Evolutionary conservation across 1,140 invertebrate genomes (phyloP).

Genomic region (Araneus ventricosus): DNA sequence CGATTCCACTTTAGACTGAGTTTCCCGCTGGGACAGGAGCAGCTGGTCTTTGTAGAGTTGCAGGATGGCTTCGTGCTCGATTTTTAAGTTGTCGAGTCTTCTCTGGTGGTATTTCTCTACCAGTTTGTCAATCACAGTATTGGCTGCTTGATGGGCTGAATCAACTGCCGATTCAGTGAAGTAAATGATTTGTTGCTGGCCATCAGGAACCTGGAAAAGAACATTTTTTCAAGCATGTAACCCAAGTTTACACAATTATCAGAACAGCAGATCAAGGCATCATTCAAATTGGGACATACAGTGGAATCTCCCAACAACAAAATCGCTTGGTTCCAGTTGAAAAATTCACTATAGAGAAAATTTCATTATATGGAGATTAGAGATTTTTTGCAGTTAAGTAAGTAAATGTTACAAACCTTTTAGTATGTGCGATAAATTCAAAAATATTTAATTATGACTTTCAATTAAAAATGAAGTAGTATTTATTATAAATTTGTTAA

Average conservation of each 20-base stretch:
- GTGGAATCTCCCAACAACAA: too few relatives aligned
- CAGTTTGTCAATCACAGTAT: constrained; percentile 72
- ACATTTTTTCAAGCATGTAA: not conserved
- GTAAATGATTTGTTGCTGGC: constrained; percentile 73
- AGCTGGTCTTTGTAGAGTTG: constrained; percentile 70
- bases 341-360: too few relatives aligned
- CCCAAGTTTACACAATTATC: not conserved
- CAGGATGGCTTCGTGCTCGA: constrained; percentile 72
- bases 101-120: constrained; percentile 73
- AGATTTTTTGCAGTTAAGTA: too few relatives aligned
- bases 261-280: too few relatives aligned
- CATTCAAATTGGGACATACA: too few relatives aligned
- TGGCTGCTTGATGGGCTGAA: constrained; percentile 67
- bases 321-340: too few relatives aligned
- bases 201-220: constrained; percentile 56
- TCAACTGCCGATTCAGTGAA: constrained; percentile 74
- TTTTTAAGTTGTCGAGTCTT: constrained; percentile 69
- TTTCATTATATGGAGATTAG: too few relatives aligned
- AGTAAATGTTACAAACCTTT: too few relatives aligned
- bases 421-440: too few relatives aligned
- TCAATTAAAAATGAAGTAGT: too few relatives aligned
- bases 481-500: too few relatives aligned
- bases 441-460: too few relatives aligned
- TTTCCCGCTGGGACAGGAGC: constrained; percentile 55
- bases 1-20: constrained; percentile 64